Base-by-base conservation (phyloP, 53 echinoderm and acorn worm genomes). In the Luidia sarsii region DNA sequence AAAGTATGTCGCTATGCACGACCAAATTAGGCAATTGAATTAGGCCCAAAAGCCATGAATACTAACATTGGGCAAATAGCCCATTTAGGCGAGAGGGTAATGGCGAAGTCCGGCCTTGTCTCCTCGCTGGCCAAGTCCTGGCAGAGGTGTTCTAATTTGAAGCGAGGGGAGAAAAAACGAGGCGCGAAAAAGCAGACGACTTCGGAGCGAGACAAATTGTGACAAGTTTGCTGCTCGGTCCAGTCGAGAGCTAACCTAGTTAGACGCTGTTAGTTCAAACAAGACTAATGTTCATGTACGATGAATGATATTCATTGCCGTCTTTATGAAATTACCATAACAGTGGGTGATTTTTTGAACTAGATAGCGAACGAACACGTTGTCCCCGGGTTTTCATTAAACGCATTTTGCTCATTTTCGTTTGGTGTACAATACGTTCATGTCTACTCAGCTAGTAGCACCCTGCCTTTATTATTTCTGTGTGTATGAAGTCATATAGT, bases 161-260 rank as follows among this genome's bases (percentile, higher is more conserved):
- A 16, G 64, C 35, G 39, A 37, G 32, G 61, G 27, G 43, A 45
- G 20, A 27, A 16, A 5, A 34, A 45, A 61, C 43, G 11, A 31
- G 46, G 77, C 77, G 77, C 77, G 61, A 77, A 77, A 77, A 77
- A 61, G 77, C 59, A 77, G 61, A 77, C 77, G 77, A 72, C 72
- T 31, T 72, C 48, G 48, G 35, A 25, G 54, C 54, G 33, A 24
- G 72, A 38, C 55, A 50, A 31, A 56, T 34, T 72, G 54, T 72
- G 55, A 37, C 72, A 72, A 72, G 38, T 72, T 54, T 11, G 19
- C 63, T 29, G 36, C 55, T 5, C 25, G 50, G 38, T 54, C 30
- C 55, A 77, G 61, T 36, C 9, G 59, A 45, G 48, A 34, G 60
- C 61, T 60, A 77, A 77, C 60, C 31, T 28, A 77, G 61, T 77